phyloP scores from a whole-genome alignment of 2,888 invertebrate species.

The Tipula confusa region DNA sequence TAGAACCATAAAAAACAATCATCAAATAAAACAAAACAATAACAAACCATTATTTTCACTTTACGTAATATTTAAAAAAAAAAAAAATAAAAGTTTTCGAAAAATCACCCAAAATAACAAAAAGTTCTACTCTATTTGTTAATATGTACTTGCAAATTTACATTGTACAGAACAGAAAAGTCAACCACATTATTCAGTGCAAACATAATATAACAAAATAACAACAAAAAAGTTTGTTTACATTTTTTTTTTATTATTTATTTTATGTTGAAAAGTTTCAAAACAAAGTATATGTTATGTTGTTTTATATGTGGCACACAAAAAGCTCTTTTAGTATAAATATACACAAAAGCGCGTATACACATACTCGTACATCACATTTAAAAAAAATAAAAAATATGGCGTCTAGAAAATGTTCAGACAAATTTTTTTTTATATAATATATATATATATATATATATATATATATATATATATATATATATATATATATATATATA shows the following conservation, averaged over 20 bases:
- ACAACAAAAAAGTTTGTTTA: constrained; percentile 14
- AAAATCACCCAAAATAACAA: constrained; percentile 21
- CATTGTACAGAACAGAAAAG: neutral
- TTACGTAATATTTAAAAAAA: neutral
- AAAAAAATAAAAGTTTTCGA: too few species aligned
- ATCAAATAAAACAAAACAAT: neutral
- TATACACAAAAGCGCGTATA: neutral
- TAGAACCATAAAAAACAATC: neutral
- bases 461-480: too few species aligned
- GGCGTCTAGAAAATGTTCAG: constrained; percentile 25
- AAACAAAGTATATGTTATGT: constrained; percentile 16
- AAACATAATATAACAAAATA: constrained; percentile 4
- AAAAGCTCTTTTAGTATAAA: neutral
- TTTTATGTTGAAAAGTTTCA: constrained; percentile 20
- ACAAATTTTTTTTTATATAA: neutral
- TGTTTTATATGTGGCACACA: neutral
- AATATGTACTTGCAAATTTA: neutral
- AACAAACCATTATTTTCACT: constrained; percentile 3
- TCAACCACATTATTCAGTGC: constrained; percentile 14
- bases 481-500: too few species aligned
- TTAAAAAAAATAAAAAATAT: neutral
- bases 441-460: neutral
- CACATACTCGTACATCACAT: neutral
- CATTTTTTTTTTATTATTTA: neutral
- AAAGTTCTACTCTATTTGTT: neutral